Evolutionary conservation across 2,113 vertebrate species (phyloP).

Genomic region (Cryptomyrus ogoouensis): DNA sequence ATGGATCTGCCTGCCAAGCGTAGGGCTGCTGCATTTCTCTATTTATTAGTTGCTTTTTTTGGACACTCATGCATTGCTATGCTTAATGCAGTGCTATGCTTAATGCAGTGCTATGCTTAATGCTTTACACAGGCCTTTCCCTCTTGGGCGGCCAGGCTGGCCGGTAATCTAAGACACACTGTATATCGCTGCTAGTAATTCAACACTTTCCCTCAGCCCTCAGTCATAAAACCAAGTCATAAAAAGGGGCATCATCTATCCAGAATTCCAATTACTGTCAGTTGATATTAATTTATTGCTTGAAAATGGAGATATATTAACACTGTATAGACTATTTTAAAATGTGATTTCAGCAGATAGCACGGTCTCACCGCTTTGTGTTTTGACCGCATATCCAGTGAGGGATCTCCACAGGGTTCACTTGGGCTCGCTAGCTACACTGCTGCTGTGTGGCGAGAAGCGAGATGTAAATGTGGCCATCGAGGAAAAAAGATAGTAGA

Average conservation of each 20-base stretch:
- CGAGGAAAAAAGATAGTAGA: neutral
- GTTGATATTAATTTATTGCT: neutral
- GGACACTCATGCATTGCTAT: neutral
- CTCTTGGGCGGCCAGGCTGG: constrained; percentile 6
- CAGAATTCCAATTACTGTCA: neutral
- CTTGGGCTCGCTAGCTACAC: neutral
- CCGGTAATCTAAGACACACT: constrained; percentile 4
- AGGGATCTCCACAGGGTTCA: neutral
- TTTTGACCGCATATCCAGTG: neutral
- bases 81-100: too few species aligned
- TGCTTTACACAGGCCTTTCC: neutral
- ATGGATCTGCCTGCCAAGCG: neutral
- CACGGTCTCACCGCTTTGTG: neutral
- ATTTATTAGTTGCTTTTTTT: neutral
- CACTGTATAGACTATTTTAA: neutral
- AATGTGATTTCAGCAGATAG: neutral
- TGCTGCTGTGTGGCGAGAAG: neutral
- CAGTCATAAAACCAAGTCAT: neutral
- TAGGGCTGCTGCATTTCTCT: neutral
- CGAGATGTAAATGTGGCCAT: neutral
- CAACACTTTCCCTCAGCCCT: neutral
- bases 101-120: too few species aligned
- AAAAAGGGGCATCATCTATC: neutral
- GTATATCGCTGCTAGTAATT: neutral
- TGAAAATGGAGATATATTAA: neutral